Conservation (phyloP, 1,140 invertebrate genomes). For the Ptiloglossa arizonensis region DNA sequence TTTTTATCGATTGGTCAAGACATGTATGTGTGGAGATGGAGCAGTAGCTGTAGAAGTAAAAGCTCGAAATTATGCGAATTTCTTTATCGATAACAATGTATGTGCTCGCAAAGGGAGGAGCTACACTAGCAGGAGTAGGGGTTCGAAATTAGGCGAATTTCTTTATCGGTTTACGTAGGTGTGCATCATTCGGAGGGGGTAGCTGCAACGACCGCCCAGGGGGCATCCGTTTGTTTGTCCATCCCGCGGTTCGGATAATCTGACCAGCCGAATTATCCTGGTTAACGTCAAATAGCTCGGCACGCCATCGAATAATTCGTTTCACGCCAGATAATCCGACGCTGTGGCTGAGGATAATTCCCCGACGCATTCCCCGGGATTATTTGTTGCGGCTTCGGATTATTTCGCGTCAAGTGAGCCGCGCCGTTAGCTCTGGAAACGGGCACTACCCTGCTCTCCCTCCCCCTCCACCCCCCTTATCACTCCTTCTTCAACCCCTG, state of each 20-base stretch:
- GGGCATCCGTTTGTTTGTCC: conserved; percentile 33
- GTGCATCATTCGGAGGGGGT: too few species aligned
- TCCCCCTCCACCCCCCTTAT: too few species aligned
- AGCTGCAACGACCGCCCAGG: neutral
- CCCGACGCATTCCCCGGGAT: conserved; percentile 41
- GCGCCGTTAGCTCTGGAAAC: neutral
- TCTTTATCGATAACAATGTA: too few species aligned
- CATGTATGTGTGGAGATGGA: too few species aligned
- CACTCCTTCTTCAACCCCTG: too few species aligned
- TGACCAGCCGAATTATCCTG: conserved; percentile 43
- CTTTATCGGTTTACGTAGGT: neutral
- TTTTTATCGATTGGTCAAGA: too few species aligned
- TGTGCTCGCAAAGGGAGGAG: too few species aligned
- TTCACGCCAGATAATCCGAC: conserved; percentile 47
- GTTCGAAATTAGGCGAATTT: neutral
- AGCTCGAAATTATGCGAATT: too few species aligned
- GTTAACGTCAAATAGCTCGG: conserved; percentile 53
- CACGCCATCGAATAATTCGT: conserved; percentile 48
- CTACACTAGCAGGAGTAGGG: too few species aligned
- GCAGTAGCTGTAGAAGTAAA: too few species aligned
- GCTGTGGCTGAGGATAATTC: conserved; percentile 46
- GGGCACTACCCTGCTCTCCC: too few species aligned
- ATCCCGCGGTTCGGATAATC: conserved; percentile 32
- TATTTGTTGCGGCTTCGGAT: conserved; percentile 49
- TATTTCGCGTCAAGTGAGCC: conserved; percentile 39